These are phyloP conservation scores for Dendronephthya gigantea DNA, from an alignment of 64 coral and sea anemone genomes.

Conservation along the genomic window DNA sequence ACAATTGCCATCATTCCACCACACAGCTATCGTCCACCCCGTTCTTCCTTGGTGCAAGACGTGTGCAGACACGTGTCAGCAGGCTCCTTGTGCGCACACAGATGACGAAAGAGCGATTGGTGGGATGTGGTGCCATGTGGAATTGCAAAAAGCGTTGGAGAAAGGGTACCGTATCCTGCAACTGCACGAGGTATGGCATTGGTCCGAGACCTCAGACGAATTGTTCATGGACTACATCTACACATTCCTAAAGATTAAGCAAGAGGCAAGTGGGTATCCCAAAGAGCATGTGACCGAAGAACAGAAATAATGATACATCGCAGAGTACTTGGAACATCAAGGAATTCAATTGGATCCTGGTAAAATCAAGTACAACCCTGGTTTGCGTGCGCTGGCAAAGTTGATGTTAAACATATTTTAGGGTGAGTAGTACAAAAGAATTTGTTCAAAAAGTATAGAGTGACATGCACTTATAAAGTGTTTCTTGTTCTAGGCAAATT, in stretches of 20 bases:
- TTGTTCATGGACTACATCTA: slow-evolving; percentile 25
- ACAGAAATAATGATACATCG: neutral
- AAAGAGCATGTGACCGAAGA: slow-evolving; percentile 28
- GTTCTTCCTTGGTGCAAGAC: neutral
- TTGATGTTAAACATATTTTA: slow-evolving; percentile 31
- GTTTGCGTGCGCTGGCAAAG: slow-evolving; percentile 6
- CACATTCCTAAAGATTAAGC: slow-evolving; percentile 20
- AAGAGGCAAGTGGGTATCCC: slow-evolving; percentile 10
- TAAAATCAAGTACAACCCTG: neutral
- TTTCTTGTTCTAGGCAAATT: neutral
- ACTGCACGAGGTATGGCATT: too few relatives aligned
- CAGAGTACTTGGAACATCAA: neutral
- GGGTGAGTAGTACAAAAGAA: neutral
- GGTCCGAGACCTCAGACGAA: neutral
- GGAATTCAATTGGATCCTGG: neutral
- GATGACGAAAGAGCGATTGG: neutral
- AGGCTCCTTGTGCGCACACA: neutral
- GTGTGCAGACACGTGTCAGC: neutral
- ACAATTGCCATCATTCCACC: too few relatives aligned
- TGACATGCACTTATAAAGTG: too few relatives aligned
- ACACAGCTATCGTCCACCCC: too few relatives aligned
- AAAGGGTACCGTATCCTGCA: neutral
- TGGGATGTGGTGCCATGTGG: neutral
- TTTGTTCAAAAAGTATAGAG: too few relatives aligned
- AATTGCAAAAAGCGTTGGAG: too few relatives aligned